Evolutionary conservation across 2,797 vertebrate species (phyloP), one percentile per base, ranked within the genome.

Genomic region (Diplodus sargus): DNA sequence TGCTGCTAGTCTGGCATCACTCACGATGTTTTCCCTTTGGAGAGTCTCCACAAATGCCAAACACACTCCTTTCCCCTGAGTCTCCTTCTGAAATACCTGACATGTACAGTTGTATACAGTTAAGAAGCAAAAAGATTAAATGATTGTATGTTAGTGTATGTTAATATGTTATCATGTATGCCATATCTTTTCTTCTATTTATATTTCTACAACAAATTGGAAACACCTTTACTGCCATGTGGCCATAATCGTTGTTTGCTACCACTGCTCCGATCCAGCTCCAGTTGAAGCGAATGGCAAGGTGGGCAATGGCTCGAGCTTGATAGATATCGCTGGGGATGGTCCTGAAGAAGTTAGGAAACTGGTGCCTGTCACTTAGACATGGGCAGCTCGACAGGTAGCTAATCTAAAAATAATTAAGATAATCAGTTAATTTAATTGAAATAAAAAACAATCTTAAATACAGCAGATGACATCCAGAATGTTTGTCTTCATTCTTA

Each of bases 11-110:
- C 58, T 87, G 56, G 90, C 85, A 59, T 95, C 94, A 12, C 18
- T 85, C 18, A 69, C 75, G 16, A 95, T 86, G 3, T 74, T 91
- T 69, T 93, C 85, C 56, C 93, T 88, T 47, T 74, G 71, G 5
- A 95, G 78, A 34, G 90, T 94, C 39, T 90, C 91, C 9, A 94
- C 80, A 57, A 95, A 96, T 5, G 91, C 94, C 78, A 95, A 68
- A 80, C 95, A 96, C 51, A 94, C 89, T 0, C 84, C 92, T 0
- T 82, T 66, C 0, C 74, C 89, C 67, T 61, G 74, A 34, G 90
- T 90, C 70, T 91, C 91, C 63, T 95, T 90, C 66, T 91, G 76
- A 86, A 96, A 94, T 3, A 86, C 81, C 92, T 95, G 51, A 56
- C 5, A 63, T 34, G 7, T 6, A 53, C 9, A 71, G 11, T 12